These are phyloP conservation scores for Myotis vivesi DNA, from an alignment of 2,797 vertebrate species.

Conservation along the genomic window DNA sequence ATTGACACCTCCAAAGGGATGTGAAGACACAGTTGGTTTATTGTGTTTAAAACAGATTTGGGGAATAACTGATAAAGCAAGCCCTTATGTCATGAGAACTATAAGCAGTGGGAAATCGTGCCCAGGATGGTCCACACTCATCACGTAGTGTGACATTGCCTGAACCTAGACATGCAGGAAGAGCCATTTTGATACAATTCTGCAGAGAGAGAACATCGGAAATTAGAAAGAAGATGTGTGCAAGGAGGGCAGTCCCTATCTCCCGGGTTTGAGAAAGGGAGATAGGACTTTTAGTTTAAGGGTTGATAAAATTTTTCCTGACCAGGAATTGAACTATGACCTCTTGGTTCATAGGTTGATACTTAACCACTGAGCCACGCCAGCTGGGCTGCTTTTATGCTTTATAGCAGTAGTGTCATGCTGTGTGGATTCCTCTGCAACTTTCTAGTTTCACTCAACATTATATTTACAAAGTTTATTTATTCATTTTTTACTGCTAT, in stretches of 20 bases:
- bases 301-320: too few relatives aligned
- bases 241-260: neutral
- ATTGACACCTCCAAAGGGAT: conserved; percentile 18
- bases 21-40: conserved; percentile 40
- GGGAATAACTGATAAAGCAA: neutral
- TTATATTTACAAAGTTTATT: neutral
- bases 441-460: neutral
- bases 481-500: neutral
- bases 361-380: too few relatives aligned
- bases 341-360: too few relatives aligned
- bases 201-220: neutral
- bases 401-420: neutral
- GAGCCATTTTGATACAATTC: neutral
- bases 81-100: neutral
- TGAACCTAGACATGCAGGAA: neutral
- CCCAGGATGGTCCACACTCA: too few relatives aligned
- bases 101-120: neutral
- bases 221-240: neutral
- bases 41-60: conserved; percentile 46
- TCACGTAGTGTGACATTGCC: accelerated
- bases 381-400: neutral
- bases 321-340: too few relatives aligned
- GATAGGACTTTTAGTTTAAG: neutral
- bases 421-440: neutral
- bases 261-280: neutral